Evolutionary conservation across 2,888 invertebrate genomes (phyloP).

Genomic region (Mantis religiosa): DNA sequence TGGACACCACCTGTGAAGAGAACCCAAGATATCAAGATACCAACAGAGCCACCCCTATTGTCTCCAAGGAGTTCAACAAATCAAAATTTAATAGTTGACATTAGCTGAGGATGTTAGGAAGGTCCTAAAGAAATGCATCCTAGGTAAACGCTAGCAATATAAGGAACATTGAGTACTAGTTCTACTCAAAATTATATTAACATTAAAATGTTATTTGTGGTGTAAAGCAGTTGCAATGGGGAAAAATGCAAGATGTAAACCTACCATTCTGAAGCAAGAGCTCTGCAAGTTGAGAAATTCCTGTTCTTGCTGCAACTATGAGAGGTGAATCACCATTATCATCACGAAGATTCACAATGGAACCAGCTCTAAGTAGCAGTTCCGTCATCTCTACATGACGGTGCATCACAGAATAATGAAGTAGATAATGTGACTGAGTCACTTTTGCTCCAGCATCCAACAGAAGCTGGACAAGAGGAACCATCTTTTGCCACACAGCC

Average conservation of each 20-base stretch:
- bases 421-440: conserved; percentile 63
- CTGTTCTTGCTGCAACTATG: conserved; percentile 54
- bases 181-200: no score
- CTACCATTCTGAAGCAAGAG: conserved; percentile 55
- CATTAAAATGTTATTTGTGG: no score
- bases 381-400: conserved; percentile 57
- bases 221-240: background rate
- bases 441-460: conserved; percentile 63
- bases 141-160: no score
- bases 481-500: conserved; percentile 63
- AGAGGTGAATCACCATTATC: conserved; percentile 66
- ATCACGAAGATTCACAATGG: conserved; percentile 59
- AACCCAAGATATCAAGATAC: no score
- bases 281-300: conserved; percentile 50
- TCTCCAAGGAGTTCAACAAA: no score
- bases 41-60: no score
- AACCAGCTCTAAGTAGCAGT: conserved; percentile 54
- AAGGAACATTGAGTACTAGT: no score
- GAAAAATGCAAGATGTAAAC: conserved; percentile 29
- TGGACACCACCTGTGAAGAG: no score
- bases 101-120: no score
- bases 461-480: conserved; percentile 55
- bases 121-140: no score
- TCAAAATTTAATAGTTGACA: no score
- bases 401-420: conserved; percentile 64